Percentiles rank a stretch among this genome's conserved stretches.
Conservation (phyloP, 1,140 invertebrate genomes). For the Rhynchophorus ferrugineus region DNA sequence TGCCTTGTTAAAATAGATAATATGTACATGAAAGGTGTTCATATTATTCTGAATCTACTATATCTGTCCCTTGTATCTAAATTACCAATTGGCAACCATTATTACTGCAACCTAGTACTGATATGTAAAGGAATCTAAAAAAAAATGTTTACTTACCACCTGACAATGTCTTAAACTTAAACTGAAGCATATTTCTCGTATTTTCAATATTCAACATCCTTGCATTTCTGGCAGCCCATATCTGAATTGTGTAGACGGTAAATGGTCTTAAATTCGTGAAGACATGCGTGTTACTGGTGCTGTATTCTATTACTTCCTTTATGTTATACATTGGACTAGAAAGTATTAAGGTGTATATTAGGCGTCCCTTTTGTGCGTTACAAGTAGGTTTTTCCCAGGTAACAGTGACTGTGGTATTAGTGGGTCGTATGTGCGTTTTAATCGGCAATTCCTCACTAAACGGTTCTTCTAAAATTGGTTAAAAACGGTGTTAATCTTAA, state of each 20-base stretch:
- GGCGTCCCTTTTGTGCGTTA: conserved; percentile 19
- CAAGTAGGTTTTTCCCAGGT: conserved; percentile 30
- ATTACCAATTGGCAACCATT: too few species aligned
- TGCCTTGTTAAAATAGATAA: too few species aligned
- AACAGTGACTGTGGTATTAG: conserved; percentile 18
- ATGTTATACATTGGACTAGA: conserved; percentile 12
- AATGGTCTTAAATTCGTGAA: conserved; percentile 24
- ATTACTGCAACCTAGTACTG: too few species aligned
- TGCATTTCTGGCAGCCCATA: conserved; percentile 25
- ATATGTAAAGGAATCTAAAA: too few species aligned
- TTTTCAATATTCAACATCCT: conserved; percentile 15
- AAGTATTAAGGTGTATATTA: conserved; percentile 26
- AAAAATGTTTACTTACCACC: too few species aligned
- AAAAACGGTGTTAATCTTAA: too few species aligned
- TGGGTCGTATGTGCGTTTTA: conserved; percentile 21
- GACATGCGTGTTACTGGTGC: conserved; percentile 18
- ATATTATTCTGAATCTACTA: too few species aligned
- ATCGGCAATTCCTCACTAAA: conserved; percentile 26
- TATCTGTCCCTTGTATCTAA: too few species aligned
- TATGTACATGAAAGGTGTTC: too few species aligned
- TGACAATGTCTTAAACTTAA: conserved; percentile 26
- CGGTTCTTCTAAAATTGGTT: conserved; percentile 24
- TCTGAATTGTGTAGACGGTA: too few species aligned
- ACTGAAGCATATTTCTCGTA: conserved; percentile 7
- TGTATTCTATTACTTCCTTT: conserved; percentile 14